Evolutionary conservation across 30 jellyfish, hydroid and myxozoan genomes (phyloP), one percentile per base, ranked within the genome.

Genomic region (Hydra vulgaris): DNA sequence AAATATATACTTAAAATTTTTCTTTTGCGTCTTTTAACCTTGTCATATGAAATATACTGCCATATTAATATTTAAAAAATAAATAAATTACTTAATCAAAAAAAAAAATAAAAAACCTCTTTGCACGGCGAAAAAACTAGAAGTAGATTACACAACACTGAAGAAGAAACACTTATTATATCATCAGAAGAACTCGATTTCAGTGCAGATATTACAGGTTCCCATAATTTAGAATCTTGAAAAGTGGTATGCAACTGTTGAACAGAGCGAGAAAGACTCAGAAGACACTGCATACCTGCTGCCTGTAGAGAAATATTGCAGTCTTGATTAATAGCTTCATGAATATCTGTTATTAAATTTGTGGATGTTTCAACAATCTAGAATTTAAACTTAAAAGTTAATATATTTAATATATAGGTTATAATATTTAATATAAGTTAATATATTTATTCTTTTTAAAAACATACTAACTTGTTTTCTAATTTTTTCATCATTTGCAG

Each of bases 401-500:
- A 26, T 25, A 69, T 71, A 21, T 22, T 19, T 5, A 80, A 53
- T 8, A 17, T 7, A 19, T 5, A n/a, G n/a, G n/a, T n/a, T n/a
- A n/a, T n/a, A n/a, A n/a, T n/a, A n/a, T n/a, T n/a, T n/a, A n/a
- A n/a, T n/a, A n/a, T n/a, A 56, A 56, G n/a, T 15, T n/a, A 56
- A 56, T 56, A 56, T n/a, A 56, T 15, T 17, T 17, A 56, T 56
- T 17, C 71, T 15, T 56, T 56, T 56, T 56, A 17, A 56, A 17
- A 56, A 56, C n/a, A 17, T 15, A n/a, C 81, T 22, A 19, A 76
- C 97, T 86, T 86, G 76, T 76, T 90, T 90, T 19, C 97, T 82
- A 18, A 90, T 83, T 55, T 90, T 90, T 72, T 90, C 97, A 86
- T 90, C 97, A 66, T 90, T 90, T 25, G 97, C 97, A 25, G 97